Evolutionary conservation across 1,140 invertebrate species (phyloP).

Genomic region (Lanistes nyassanus): DNA sequence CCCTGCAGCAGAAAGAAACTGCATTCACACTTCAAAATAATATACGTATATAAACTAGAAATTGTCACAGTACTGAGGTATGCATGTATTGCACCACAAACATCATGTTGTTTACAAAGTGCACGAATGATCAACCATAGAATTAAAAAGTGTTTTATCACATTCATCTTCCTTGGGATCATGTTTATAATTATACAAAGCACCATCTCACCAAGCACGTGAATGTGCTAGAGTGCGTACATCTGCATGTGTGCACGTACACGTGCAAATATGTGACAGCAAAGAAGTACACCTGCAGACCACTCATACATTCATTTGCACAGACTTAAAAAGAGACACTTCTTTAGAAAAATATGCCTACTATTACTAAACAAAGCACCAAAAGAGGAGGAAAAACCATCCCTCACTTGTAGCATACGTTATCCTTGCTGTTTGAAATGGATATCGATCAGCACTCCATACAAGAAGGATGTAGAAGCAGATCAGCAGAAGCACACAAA

Average conservation of each 20-base stretch:
- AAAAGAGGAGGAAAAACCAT: not conserved
- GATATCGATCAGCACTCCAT: conserved; percentile 51
- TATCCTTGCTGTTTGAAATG: conserved; percentile 28
- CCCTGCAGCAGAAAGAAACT: not conserved
- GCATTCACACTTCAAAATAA: not conserved
- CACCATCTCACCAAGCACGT: not conserved
- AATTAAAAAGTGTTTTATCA: not conserved
- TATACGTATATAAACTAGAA: too few relatives aligned
- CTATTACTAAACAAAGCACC: not conserved
- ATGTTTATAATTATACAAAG: not conserved
- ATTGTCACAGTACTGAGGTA: too few relatives aligned
- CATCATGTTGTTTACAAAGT: too few relatives aligned
- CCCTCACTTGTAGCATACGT: not conserved
- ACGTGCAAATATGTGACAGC: not conserved
- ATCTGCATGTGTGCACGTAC: not conserved
- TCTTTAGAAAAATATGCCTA: not conserved
- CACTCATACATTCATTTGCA: too few relatives aligned
- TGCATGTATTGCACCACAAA: too few relatives aligned
- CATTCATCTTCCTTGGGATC: not conserved
- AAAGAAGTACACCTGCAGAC: not conserved
- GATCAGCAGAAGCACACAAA: conserved; percentile 74
- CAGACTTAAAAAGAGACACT: not conserved
- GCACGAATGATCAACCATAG: too few relatives aligned
- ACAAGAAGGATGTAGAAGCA: conserved; percentile 72
- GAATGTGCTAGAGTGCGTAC: not conserved